Conservation (phyloP, 2,888 invertebrate species). For the Stenichneumon culpator region DNA sequence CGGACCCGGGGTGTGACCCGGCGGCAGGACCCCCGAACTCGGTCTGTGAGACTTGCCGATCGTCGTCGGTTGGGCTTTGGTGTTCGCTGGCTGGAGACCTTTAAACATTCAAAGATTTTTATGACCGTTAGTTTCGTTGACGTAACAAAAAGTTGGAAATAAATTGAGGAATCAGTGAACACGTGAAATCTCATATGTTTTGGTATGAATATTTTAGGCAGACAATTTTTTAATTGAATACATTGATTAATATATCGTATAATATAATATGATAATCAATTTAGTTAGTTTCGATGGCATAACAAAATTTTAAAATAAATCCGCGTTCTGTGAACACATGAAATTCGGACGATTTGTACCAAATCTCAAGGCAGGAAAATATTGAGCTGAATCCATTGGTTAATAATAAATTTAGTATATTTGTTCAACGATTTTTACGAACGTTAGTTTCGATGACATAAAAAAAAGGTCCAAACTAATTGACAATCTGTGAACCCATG, state of each 20-base stretch:
- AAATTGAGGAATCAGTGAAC: neutral
- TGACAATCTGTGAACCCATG: neutral
- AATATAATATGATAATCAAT: neutral
- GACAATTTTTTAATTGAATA: too few relatives aligned
- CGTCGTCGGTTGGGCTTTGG: conserved; percentile 82
- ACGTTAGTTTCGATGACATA: neutral
- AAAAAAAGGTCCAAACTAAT: neutral
- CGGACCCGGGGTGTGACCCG: conserved; percentile 82
- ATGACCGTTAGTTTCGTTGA: conserved; percentile 5
- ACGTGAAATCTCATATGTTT: too few relatives aligned
- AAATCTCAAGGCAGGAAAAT: too few relatives aligned
- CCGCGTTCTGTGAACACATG: too few relatives aligned
- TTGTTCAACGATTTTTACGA: neutral
- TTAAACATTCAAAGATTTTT: conserved; percentile 63
- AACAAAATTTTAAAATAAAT: too few relatives aligned
- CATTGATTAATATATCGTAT: neutral
- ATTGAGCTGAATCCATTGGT: too few relatives aligned
- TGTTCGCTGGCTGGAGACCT: conserved; percentile 83
- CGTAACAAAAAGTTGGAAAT: neutral
- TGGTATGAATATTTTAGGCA: too few relatives aligned
- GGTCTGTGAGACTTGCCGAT: conserved; percentile 83
- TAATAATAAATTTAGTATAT: neutral
- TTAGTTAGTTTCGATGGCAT: neutral
- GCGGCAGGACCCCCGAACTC: conserved; percentile 83
- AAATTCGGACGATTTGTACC: too few relatives aligned